phyloP scores from a whole-genome alignment of 30 jellyfish, hydroid and myxozoan genomes.

The Mastigias papua region DNA sequence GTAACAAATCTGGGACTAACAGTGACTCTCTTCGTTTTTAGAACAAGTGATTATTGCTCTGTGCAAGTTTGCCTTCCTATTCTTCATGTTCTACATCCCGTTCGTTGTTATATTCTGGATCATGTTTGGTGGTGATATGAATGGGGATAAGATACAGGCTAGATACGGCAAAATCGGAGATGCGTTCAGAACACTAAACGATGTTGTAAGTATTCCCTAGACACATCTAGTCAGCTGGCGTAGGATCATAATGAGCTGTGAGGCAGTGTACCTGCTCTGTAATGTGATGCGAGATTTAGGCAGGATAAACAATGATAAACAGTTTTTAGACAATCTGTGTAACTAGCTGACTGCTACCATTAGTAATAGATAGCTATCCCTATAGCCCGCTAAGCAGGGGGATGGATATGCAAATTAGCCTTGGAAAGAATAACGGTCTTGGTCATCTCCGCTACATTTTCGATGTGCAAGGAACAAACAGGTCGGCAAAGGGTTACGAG shows the following conservation, averaged over 20 bases:
- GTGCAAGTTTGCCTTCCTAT: constrained; percentile 66
- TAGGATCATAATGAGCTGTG: background rate
- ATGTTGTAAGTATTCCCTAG: constrained; percentile 14
- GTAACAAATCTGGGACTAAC: too few relatives aligned
- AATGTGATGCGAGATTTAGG: too few relatives aligned
- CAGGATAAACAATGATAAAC: too few relatives aligned
- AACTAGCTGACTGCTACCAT: too few relatives aligned
- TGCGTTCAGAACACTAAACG: constrained; percentile 46
- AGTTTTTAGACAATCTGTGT: too few relatives aligned
- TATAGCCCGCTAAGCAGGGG: too few relatives aligned
- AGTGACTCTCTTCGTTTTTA: background rate
- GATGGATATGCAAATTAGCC: too few relatives aligned
- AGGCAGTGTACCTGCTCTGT: background rate
- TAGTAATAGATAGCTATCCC: too few relatives aligned
- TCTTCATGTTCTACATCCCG: constrained; percentile 59
- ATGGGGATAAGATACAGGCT: constrained; percentile 14
- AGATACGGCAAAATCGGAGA: background rate
- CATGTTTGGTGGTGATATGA: constrained; percentile 67
- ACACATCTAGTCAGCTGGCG: background rate
- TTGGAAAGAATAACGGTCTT: too few relatives aligned
- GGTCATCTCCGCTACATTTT: too few relatives aligned
- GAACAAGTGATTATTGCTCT: constrained; percentile 38
- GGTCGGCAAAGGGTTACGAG: too few relatives aligned
- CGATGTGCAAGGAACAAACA: too few relatives aligned
- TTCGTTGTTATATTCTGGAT: constrained; percentile 61